Conservation (phyloP, 2,113 vertebrate genomes). For the Cryptotis parvus region DNA sequence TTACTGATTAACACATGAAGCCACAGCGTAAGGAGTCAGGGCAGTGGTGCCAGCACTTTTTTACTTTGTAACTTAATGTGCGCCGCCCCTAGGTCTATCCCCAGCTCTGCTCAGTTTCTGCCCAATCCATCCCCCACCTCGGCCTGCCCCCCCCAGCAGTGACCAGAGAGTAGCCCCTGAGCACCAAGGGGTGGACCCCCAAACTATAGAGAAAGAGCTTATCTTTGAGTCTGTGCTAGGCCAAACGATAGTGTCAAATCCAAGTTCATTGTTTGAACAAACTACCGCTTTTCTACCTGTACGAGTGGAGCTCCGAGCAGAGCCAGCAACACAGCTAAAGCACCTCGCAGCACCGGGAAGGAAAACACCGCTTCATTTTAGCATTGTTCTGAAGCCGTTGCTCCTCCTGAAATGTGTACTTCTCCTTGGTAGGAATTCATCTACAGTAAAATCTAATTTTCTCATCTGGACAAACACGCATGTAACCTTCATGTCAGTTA, state of each 20-base stretch:
- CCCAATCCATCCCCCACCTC: too few relatives aligned
- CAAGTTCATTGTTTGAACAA: slow-evolving; percentile 22
- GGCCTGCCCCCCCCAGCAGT: too few relatives aligned
- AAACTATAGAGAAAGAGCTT: neutral
- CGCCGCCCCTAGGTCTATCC: too few relatives aligned
- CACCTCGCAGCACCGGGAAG: neutral
- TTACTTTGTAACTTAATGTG: too few relatives aligned
- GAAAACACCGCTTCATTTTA: slow-evolving; percentile 12
- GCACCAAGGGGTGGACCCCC: too few relatives aligned
- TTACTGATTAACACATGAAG: too few relatives aligned
- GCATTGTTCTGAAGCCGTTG: slow-evolving; percentile 19
- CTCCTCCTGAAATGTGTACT: slow-evolving; percentile 6
- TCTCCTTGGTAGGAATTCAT: slow-evolving; percentile 41
- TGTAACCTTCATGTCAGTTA: neutral
- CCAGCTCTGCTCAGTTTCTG: too few relatives aligned
- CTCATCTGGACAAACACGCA: neutral
- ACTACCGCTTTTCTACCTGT: neutral
- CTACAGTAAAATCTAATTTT: neutral
- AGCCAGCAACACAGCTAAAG: neutral
- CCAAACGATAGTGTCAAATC: slow-evolving; percentile 18
- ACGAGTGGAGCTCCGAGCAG: neutral
- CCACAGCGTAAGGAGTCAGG: too few relatives aligned
- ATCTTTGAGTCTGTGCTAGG: slow-evolving; percentile 35
- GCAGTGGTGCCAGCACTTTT: too few relatives aligned
- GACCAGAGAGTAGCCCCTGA: too few relatives aligned